Percentiles rank a stretch among this genome's conserved stretches.
These are phyloP conservation scores for Halcyon smyrnensis DNA, from an alignment of 2,797 vertebrate genomes.

Conservation along the genomic window DNA sequence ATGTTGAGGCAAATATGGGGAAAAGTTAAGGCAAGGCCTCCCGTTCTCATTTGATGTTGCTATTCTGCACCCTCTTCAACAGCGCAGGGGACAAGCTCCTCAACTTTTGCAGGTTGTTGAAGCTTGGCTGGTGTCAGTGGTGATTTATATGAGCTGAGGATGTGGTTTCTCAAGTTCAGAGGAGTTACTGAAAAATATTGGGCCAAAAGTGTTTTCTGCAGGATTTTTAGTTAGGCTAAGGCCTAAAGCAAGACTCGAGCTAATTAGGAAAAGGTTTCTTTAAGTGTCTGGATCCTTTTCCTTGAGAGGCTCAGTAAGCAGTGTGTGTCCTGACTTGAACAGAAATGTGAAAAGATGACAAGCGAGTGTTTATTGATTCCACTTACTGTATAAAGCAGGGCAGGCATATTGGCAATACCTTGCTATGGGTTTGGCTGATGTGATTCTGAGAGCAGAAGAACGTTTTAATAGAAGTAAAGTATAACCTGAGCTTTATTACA, in stretches of 20 bases:
- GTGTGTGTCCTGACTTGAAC: background rate
- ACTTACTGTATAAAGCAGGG: background rate
- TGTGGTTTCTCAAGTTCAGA: fast-evolving
- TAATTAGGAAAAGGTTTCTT: background rate
- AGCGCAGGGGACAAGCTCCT: background rate
- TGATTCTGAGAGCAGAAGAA: background rate
- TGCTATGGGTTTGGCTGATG: background rate
- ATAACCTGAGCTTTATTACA: slow-evolving; percentile 3
- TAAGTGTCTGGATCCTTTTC: background rate
- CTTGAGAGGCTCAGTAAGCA: background rate
- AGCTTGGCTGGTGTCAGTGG: background rate
- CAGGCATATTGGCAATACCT: background rate
- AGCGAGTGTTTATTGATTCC: background rate
- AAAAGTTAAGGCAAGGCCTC: background rate
- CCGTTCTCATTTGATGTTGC: background rate
- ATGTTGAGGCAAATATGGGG: background rate
- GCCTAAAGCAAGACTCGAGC: background rate
- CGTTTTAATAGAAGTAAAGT: slow-evolving; percentile 7
- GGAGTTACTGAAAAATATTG: background rate
- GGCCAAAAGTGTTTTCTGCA: background rate
- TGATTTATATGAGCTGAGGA: background rate
- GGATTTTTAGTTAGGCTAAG: background rate
- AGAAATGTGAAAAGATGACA: background rate
- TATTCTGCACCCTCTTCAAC: background rate
- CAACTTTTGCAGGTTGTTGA: background rate